Base-by-base conservation (phyloP, 2,113 vertebrate species). In the Triplophysa rosa region DNA sequence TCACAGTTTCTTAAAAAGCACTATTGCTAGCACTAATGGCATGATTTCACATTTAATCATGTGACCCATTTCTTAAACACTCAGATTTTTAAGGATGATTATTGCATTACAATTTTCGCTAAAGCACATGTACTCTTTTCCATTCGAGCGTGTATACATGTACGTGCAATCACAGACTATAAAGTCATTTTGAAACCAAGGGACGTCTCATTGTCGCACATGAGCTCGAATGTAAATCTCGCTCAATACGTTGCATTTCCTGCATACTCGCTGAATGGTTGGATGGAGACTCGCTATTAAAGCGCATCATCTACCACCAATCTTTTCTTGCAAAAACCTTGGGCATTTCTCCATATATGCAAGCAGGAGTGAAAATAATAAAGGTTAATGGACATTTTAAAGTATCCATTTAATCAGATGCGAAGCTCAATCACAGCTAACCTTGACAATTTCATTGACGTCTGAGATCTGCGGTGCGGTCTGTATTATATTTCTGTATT, bases 221-320 rank as follows among this genome's bases (percentile, higher is more conserved):
- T 37, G 29, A 63, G 42, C 56, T 75, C 67, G 13, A 63, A 54
- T 71, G 58, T 61, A 61, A 62, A 24, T 45, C 54, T 21, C 3
- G 12, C 45, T 73, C 33, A 73, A 61, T 19, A 12, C 42, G 54
- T 14, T 58, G 19, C 14, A 24, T 73, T 59, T 61, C 61, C 71
- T 17, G 21, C 33, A 73, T 61, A 73, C 2, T 0, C 3, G 8
- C 40, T 42, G 14, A 73, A 68, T 10, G 16, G 40, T 23, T 62
- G 0, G 11, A 66, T 2, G 56, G 58, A 59, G 63, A 58, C 73
- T 47, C 8, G 26, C 66, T 29, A 70, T 82, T 77, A 82, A 77
- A 67, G 59, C 64, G 54, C 33, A 37, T 37, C 33, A 8, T 7
- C 33, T 7, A 58, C 12, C 49, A 16, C 26, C 11, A 71, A 7